These are phyloP conservation scores for Epiblema foenella DNA, from an alignment of 2,888 invertebrate species.

Conservation along the genomic window DNA sequence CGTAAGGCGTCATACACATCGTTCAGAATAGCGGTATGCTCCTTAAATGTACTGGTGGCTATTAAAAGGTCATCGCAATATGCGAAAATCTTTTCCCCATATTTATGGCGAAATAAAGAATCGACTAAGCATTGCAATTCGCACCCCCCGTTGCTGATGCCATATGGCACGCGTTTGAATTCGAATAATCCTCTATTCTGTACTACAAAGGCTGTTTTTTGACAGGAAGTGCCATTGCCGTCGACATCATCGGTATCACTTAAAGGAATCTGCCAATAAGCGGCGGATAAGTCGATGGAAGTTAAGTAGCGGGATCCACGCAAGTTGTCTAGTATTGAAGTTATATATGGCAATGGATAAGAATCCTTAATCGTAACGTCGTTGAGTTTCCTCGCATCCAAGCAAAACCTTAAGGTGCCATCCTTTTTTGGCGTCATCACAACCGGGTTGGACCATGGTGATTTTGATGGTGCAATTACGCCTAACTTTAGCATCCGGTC, in stretches of 20 bases:
- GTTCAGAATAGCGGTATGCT: background rate
- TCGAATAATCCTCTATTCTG: background rate
- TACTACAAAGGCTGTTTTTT: background rate
- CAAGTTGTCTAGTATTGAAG: background rate
- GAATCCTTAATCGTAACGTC: background rate
- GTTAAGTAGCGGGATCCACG: background rate
- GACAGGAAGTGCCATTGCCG: background rate
- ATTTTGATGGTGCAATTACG: background rate
- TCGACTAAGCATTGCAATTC: slow-evolving; percentile 14
- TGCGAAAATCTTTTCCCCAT: slow-evolving; percentile 7
- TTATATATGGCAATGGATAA: background rate
- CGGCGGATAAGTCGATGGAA: background rate
- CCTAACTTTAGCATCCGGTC: background rate
- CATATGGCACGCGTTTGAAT: background rate
- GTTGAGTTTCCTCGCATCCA: slow-evolving; percentile 4
- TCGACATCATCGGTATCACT: background rate
- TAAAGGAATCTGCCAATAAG: background rate
- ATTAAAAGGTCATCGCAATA: slow-evolving; percentile 8
- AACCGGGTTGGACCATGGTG: background rate
- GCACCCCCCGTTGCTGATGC: background rate
- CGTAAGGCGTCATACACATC: slow-evolving; percentile 8
- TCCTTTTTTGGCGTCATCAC: slow-evolving; percentile 1
- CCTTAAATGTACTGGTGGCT: slow-evolving; percentile 1
- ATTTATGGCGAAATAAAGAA: slow-evolving; percentile 5
- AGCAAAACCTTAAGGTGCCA: background rate